These are phyloP conservation scores for Protodeltote pygarga DNA, from an alignment of 2,888 invertebrate species.

Conservation along the genomic window DNA sequence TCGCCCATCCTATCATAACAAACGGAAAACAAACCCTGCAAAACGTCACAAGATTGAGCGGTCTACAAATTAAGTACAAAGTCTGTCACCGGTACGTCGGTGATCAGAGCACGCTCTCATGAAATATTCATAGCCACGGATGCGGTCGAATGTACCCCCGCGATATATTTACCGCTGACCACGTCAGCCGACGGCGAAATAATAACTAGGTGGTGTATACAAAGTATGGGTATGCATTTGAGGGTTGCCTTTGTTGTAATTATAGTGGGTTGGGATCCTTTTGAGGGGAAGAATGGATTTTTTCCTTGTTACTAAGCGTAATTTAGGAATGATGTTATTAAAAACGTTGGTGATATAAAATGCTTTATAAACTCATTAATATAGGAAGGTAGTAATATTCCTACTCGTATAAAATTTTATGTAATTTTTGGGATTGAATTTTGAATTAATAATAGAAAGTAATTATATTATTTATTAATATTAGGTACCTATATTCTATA, in stretches of 20 bases:
- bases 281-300: conserved; percentile 16
- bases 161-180: conserved; percentile 74
- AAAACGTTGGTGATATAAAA: too few species aligned
- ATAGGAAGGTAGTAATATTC: too few species aligned
- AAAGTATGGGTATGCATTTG: conserved; percentile 43
- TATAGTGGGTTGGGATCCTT: conserved; percentile 26
- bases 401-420: too few species aligned
- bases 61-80: conserved; percentile 67
- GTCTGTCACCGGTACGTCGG: conserved; percentile 56
- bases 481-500: too few species aligned
- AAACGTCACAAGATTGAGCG: conserved; percentile 62
- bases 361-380: too few species aligned
- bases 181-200: conserved; percentile 59
- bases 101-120: conserved; percentile 68
- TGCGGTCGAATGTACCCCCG: conserved; percentile 55
- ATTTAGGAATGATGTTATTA: conserved; percentile 22
- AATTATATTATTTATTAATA: too few species aligned
- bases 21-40: conserved; percentile 49
- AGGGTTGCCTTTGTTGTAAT: conserved; percentile 38
- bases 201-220: conserved; percentile 54
- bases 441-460: too few species aligned
- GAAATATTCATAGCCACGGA: conserved; percentile 74
- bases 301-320: conserved; percentile 20
- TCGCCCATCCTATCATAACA: conserved; percentile 32
- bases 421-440: too few species aligned